Evolutionary conservation across 1,140 invertebrate species (phyloP).

Genomic region (Nephila pilipes): DNA sequence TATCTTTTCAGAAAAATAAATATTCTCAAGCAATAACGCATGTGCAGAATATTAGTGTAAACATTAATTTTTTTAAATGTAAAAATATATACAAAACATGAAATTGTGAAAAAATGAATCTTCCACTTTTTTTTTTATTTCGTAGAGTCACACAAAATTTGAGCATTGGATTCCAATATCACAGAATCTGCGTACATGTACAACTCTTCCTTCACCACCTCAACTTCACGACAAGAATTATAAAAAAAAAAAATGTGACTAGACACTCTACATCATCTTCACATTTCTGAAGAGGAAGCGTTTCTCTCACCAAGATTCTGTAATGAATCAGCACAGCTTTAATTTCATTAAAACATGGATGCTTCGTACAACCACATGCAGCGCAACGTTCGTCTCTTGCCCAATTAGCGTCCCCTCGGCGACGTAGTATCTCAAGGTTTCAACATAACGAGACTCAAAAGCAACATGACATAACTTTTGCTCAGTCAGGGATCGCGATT

Average conservation of each 20-base stretch:
- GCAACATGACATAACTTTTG: not conserved
- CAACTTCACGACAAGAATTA: not conserved
- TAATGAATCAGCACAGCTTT: slow-evolving; percentile 14
- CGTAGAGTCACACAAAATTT: no score
- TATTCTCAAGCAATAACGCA: no score
- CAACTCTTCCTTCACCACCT: not conserved
- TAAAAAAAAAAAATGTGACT: not conserved
- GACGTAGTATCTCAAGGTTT: not conserved
- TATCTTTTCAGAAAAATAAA: no score
- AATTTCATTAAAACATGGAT: not conserved
- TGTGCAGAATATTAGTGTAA: no score
- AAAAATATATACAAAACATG: no score
- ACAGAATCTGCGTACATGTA: no score
- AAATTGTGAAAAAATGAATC: no score
- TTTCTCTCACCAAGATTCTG: not conserved
- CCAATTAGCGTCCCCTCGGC: not conserved
- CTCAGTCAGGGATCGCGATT: slow-evolving; percentile 20
- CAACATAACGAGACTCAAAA: not conserved
- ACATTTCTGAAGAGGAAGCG: not conserved
- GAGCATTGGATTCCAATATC: no score
- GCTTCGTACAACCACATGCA: not conserved
- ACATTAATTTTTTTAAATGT: no score
- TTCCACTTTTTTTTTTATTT: no score
- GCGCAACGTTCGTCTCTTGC: not conserved
- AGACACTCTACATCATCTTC: slow-evolving; percentile 20